These are phyloP conservation scores for Callocephalon fimbriatum DNA, from an alignment of 2,113 vertebrate species.

Conservation along the genomic window DNA sequence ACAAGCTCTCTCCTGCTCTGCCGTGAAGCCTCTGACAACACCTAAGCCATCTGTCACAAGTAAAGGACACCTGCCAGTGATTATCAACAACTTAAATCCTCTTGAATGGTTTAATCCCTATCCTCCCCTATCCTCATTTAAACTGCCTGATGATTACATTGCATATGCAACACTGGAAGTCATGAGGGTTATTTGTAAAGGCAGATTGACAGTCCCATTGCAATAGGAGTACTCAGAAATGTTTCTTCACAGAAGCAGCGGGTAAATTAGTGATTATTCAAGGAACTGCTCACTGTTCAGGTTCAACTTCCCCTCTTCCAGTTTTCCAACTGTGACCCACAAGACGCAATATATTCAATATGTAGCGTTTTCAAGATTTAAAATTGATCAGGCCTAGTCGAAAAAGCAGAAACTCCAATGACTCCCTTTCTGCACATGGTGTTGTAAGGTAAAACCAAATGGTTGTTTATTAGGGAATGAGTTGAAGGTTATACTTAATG, in stretches of 20 bases:
- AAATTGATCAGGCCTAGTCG: background rate
- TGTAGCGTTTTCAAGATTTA: background rate
- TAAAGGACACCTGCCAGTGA: conserved; percentile 34
- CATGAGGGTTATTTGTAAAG: background rate
- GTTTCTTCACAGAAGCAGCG: background rate
- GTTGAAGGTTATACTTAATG: background rate
- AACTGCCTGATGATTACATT: background rate
- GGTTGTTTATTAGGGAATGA: background rate
- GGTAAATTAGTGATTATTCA: background rate
- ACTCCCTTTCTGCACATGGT: background rate
- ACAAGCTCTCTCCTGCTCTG: background rate
- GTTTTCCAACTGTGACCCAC: background rate
- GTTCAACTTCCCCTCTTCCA: background rate
- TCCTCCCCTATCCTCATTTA: background rate
- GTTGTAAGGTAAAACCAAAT: background rate
- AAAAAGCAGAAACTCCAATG: background rate
- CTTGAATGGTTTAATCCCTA: conserved; percentile 1
- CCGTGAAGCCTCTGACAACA: background rate
- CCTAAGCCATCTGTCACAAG: background rate
- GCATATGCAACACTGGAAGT: background rate
- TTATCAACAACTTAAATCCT: background rate
- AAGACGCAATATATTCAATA: fast-evolving
- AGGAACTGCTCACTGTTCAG: background rate
- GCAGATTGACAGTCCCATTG: background rate
- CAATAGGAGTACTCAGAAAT: background rate